These are phyloP conservation scores for Miniopterus natalensis DNA, from an alignment of 2,113 vertebrate genomes.

Conservation along the genomic window DNA sequence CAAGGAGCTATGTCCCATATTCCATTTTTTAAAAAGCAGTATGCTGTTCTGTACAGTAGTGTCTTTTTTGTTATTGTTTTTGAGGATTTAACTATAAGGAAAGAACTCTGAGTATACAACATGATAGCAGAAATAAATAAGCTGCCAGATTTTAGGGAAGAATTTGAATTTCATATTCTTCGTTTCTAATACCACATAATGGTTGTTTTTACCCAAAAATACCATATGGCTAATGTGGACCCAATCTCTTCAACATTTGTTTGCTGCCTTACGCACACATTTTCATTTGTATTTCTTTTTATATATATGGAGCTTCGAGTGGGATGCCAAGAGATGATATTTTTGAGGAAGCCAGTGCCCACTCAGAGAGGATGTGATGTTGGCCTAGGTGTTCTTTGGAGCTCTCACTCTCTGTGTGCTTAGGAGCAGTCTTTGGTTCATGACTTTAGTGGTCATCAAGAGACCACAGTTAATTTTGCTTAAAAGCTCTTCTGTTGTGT, in stretches of 20 bases:
- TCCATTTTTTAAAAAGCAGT: not conserved
- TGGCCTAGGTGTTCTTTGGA: not conserved
- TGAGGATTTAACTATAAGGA: constrained; percentile 43
- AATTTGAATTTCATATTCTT: constrained; percentile 65
- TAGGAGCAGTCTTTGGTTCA: not conserved
- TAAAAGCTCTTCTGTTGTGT: constrained; percentile 54
- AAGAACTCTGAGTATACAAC: not conserved
- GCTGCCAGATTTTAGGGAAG: constrained; percentile 54
- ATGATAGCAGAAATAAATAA: constrained; percentile 58
- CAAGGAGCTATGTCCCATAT: not conserved
- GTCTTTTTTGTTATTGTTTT: not conserved
- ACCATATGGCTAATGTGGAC: constrained; percentile 64
- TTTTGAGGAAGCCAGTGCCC: constrained; percentile 31
- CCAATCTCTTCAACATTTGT: constrained; percentile 57
- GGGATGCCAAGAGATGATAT: not conserved
- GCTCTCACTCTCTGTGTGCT: not conserved
- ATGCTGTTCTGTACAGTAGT: not conserved
- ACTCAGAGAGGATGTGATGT: not conserved
- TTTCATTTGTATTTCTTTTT: constrained; percentile 51
- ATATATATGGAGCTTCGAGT: constrained; percentile 47
- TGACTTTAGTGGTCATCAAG: not conserved
- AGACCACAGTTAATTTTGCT: constrained; percentile 37
- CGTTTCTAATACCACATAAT: constrained; percentile 60
- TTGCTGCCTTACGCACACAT: constrained; percentile 25
- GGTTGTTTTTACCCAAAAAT: constrained; percentile 66